phyloP scores from a whole-genome alignment of 2,113 vertebrate genomes.

The Brevimyrus niger region DNA sequence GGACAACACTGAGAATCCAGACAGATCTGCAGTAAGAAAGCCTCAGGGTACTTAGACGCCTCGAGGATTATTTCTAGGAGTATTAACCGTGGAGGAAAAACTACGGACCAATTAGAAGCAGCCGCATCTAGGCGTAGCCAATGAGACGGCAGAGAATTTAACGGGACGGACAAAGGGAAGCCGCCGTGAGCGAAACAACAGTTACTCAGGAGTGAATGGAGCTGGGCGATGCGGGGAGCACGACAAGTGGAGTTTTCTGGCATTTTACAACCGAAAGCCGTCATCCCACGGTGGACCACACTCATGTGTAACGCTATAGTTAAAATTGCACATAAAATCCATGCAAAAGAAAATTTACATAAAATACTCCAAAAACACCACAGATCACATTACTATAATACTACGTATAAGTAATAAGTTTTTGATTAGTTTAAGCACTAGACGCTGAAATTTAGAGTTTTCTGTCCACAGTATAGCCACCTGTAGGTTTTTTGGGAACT shows the following conservation, averaged over 20 bases:
- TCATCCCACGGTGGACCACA: neutral
- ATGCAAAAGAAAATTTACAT: no score
- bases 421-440: neutral
- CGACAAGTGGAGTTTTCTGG: neutral
- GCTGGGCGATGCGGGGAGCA: neutral
- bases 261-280: neutral
- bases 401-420: neutral
- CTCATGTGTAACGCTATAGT: neutral
- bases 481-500: neutral
- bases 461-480: neutral
- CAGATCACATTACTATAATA: no score
- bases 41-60: neutral
- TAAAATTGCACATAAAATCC: neutral
- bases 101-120: constrained; percentile 40
- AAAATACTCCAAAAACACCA: neutral
- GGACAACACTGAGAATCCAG: neutral
- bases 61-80: constrained; percentile 10
- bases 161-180: constrained; percentile 17
- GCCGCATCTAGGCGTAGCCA: constrained; percentile 21
- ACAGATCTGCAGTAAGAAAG: neutral
- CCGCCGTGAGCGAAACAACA: neutral
- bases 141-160: constrained; percentile 20
- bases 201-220: constrained; percentile 1
- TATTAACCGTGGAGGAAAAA: constrained; percentile 18
- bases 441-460: neutral